Evolutionary conservation across 2,797 vertebrate genomes (phyloP), one percentile per base, ranked within the genome.

Genomic region (Capromys pilorides): DNA sequence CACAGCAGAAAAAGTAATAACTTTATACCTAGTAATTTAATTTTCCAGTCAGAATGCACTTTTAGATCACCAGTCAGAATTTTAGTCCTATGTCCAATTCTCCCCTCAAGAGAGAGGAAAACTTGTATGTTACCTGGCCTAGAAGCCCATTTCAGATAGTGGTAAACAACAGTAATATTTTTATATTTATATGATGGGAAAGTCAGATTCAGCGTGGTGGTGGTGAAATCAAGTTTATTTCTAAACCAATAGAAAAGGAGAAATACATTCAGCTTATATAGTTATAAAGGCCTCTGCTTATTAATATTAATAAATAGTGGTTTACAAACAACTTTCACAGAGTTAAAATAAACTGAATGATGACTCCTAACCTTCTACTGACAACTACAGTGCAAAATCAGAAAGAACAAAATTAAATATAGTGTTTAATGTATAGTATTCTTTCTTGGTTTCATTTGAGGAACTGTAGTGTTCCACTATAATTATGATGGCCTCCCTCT

Each of bases 321-420:
- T 79, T 61, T 77, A 77, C 59, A 6, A 69, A 31, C 13, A 77
- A 18, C 28, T 6, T 64, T 93, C 83, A 21, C 64, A 77, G 13
- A 77, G 4, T 1, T n/a, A 51, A 82, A 90, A 41, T 61, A 21
- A 16, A 87, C 77, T 75, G 6, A 8, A 82, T 39, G 81, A 67
- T n/a, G 4, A 4, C 26, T 61, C 3, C 28, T 66, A 81, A 45
- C 16, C 19, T 21, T 18, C 57, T 14, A 64, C n/a, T 69, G 78
- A 57, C 45, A 73, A 13, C 62, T 71, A 31, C 28, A 54, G 28
- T 10, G 54, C 9, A 89, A 75, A 80, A 61, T 81, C 81, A 26
- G n/a, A 67, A 92, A 92, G 39, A 77, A 82, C 12, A 82, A 79
- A 91, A 61, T 45, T 36, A 49, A 79, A 26, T 41, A 22, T 1